phyloP scores from a whole-genome alignment of 2,113 vertebrate genomes.

The Camelus dromedarius region DNA sequence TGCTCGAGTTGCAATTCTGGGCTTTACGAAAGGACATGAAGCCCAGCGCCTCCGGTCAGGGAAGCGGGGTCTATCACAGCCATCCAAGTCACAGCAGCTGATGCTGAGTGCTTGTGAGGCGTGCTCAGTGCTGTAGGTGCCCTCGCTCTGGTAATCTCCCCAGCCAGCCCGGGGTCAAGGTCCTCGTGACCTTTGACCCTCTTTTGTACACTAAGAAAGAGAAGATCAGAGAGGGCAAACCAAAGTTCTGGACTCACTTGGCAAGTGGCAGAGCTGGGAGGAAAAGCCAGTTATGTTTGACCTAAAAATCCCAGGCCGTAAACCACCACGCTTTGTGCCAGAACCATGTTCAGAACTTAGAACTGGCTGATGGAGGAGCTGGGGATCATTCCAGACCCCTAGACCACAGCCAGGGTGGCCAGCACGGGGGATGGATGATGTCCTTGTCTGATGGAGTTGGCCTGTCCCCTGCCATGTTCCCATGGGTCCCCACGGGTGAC shows the following conservation, averaged over 20 bases:
- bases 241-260: neutral
- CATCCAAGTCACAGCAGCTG: rapidly evolving
- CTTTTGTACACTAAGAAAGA: neutral
- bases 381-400: neutral
- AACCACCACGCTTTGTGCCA: neutral
- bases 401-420: neutral
- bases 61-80: neutral
- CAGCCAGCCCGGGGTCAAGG: neutral
- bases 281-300: neutral
- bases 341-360: neutral
- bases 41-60: neutral
- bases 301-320: neutral
- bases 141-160: neutral
- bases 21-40: slow-evolving; percentile 49
- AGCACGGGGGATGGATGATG: neutral
- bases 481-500: rapidly evolving
- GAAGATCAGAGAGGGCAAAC: neutral
- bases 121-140: neutral
- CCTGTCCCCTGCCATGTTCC: neutral
- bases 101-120: neutral
- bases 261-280: neutral
- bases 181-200: neutral
- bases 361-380: neutral
- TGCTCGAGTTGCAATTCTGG: slow-evolving; percentile 33
- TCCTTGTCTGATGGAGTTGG: rapidly evolving